Conservation (phyloP, 2,888 invertebrate genomes). For the Phasia obesa region DNA sequence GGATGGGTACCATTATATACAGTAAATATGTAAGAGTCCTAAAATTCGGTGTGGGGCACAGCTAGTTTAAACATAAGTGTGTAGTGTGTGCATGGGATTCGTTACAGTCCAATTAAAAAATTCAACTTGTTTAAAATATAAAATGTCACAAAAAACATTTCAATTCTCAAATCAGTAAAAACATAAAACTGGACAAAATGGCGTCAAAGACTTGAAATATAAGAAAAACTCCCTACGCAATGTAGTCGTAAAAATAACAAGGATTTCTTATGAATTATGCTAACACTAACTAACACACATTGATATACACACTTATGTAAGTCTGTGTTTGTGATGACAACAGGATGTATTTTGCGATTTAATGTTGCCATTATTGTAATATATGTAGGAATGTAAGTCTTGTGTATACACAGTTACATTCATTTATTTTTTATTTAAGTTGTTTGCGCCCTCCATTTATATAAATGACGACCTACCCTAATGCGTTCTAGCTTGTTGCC, state of each 20-base stretch:
- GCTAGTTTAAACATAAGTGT: too few species aligned
- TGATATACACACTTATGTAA: background rate
- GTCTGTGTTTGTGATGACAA: conserved; percentile 47
- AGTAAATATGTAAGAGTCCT: too few species aligned
- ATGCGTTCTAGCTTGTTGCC: conserved; percentile 71
- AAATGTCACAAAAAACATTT: background rate
- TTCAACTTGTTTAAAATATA: background rate
- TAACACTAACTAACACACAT: conserved; percentile 11
- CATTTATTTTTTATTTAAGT: conserved; percentile 9
- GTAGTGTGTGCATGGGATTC: background rate
- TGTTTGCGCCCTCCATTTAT: conserved; percentile 68
- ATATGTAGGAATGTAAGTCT: background rate
- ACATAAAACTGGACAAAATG: conserved; percentile 66
- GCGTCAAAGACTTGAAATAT: conserved; percentile 57
- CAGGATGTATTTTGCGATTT: conserved; percentile 66
- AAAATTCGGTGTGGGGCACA: too few species aligned
- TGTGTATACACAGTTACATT: background rate
- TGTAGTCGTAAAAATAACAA: conserved; percentile 24
- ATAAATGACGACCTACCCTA: conserved; percentile 71
- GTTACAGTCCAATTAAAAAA: background rate
- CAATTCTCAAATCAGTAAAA: conserved; percentile 9
- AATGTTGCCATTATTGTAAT: conserved; percentile 64
- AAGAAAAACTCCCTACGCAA: conserved; percentile 64
- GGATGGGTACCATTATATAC: too few species aligned
- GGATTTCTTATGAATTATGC: conserved; percentile 46